A percentile compares a stretch with the other conserved stretches of the same genome.
phyloP scores from a whole-genome alignment of 1,140 invertebrate species.

The Neomicropteryx cornuta region DNA sequence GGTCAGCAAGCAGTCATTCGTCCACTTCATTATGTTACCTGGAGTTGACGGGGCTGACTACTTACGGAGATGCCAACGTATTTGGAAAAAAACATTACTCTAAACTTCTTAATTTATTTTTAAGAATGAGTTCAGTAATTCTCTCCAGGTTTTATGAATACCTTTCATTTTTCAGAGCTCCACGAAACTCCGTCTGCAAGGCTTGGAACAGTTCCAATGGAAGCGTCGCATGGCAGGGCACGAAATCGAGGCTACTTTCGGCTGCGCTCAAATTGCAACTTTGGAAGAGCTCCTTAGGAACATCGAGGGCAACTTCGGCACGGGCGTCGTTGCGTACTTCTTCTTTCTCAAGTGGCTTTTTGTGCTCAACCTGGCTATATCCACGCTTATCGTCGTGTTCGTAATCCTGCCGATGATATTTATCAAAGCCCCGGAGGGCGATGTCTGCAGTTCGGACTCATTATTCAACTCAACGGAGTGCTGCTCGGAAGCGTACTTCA shows the following conservation, averaged over 20 bases:
- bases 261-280: conserved; percentile 53
- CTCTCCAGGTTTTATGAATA: conserved; percentile 3
- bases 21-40: too few relatives aligned
- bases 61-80: too few relatives aligned
- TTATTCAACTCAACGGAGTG: conserved; percentile 31
- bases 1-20: too few relatives aligned
- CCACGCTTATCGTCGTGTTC: conserved; percentile 51
- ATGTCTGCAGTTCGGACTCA: conserved; percentile 19
- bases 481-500: conserved; percentile 46
- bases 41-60: too few relatives aligned
- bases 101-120: too few relatives aligned
- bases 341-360: conserved; percentile 72
- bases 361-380: conserved; percentile 59
- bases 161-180: conserved; percentile 45
- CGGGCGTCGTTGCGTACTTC: conserved; percentile 70
- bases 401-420: conserved; percentile 56
- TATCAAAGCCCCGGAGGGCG: conserved; percentile 24
- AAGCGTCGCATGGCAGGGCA: conserved; percentile 59
- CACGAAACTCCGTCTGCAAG: conserved; percentile 66
- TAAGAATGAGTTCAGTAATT: too few relatives aligned
- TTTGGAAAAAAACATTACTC: too few relatives aligned
- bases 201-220: conserved; percentile 69
- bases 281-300: conserved; percentile 56
- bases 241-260: conserved; percentile 41
- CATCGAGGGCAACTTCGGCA: conserved; percentile 72